phyloP scores from a whole-genome alignment of 2,888 invertebrate genomes.

The Leucophora obtusa region DNA sequence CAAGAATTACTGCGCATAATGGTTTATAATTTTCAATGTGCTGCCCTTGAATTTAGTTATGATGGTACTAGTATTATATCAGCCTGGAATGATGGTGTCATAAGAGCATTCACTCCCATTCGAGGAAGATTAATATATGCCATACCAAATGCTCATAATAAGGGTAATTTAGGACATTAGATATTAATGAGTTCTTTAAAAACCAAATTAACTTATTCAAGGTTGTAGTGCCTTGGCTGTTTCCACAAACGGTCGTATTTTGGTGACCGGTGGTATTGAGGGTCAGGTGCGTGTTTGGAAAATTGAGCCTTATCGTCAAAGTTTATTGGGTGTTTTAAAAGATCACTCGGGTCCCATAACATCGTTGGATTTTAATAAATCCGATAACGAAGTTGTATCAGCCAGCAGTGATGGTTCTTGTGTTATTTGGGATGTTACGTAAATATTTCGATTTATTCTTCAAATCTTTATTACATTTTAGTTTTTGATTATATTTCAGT shows the following conservation, averaged over 20 bases:
- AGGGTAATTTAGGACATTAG: constrained; percentile 80
- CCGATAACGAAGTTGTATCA: constrained; percentile 90
- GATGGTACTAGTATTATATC: constrained; percentile 90
- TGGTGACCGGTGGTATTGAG: constrained; percentile 94
- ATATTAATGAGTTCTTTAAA: neutral
- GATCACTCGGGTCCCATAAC: constrained; percentile 95
- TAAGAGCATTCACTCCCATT: constrained; percentile 89
- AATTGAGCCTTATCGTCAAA: constrained; percentile 83
- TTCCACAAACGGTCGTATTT: constrained; percentile 83
- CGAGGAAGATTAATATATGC: constrained; percentile 89
- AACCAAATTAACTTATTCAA: constrained; percentile 39
- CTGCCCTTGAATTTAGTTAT: constrained; percentile 86
- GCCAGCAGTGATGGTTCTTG: constrained; percentile 95
- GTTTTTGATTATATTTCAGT: constrained; percentile 77
- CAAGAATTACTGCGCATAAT: constrained; percentile 90
- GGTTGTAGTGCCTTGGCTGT: constrained; percentile 86
- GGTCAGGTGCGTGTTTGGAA: constrained; percentile 94
- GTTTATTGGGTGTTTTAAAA: constrained; percentile 87
- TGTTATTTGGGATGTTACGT: constrained; percentile 95
- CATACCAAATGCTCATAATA: constrained; percentile 93
- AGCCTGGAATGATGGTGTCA: constrained; percentile 91
- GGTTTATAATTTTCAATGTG: constrained; percentile 93
- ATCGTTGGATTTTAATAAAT: constrained; percentile 87
- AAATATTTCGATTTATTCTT: constrained; percentile 41
- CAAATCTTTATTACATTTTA: constrained; percentile 57